Evolutionary conservation across 2,113 vertebrate genomes (phyloP).

Genomic region (Telmatochromis sp.): DNA sequence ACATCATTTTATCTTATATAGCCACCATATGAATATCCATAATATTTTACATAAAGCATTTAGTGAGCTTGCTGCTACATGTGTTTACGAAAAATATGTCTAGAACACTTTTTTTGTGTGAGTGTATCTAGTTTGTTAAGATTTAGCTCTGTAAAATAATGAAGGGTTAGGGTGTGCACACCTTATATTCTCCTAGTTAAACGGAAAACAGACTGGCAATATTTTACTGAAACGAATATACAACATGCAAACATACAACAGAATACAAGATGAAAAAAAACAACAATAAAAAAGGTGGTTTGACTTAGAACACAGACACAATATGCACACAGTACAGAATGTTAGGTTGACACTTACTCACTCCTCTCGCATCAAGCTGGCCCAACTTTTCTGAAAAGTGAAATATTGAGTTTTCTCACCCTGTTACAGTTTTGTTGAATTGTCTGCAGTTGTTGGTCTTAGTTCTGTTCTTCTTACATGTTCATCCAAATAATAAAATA

Average conservation of each 20-base stretch:
- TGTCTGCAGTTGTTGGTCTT: neutral
- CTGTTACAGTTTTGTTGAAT: neutral
- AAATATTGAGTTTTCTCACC: neutral
- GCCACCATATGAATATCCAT: neutral
- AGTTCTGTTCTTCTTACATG: neutral
- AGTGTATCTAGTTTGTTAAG: neutral
- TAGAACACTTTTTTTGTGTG: neutral
- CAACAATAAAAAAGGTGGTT: neutral
- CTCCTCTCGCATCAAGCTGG: neutral
- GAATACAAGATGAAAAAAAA: neutral
- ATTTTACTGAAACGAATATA: neutral
- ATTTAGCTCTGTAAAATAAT: neutral
- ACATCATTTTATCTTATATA: neutral
- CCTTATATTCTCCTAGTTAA: neutral
- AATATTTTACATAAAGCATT: neutral
- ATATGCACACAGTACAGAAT: neutral
- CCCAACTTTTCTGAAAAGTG: neutral
- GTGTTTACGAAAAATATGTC: neutral
- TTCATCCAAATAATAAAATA: neutral
- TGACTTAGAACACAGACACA: neutral
- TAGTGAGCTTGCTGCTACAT: neutral
- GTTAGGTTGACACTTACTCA: neutral
- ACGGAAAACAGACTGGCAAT: neutral
- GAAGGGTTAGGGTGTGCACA: neutral
- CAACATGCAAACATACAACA: neutral